Evolutionary conservation across 2,888 invertebrate species (phyloP).

Genomic region (Pachydiplax longipennis): DNA sequence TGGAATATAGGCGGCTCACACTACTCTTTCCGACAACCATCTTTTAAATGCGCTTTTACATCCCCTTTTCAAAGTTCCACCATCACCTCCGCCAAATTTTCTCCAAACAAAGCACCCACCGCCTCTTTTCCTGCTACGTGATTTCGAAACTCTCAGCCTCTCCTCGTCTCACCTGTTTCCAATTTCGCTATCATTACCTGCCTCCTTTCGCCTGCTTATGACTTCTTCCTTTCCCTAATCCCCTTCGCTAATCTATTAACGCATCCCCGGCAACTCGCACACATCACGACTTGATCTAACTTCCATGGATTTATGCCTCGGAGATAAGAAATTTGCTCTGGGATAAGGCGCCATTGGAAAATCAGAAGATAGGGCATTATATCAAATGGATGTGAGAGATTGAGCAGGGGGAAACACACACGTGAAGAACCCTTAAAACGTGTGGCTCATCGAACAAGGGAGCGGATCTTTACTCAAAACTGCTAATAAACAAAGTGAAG

Average conservation of each 20-base stretch:
- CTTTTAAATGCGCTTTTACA: too few relatives aligned
- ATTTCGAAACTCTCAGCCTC: not conserved
- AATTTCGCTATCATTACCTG: not conserved
- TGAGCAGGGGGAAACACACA: not conserved
- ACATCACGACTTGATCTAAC: not conserved
- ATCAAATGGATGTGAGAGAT: not conserved
- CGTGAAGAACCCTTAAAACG: not conserved
- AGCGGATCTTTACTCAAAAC: too few relatives aligned
- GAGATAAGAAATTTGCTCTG: not conserved
- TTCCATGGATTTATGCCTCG: not conserved
- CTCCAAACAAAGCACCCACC: not conserved
- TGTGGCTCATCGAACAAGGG: too few relatives aligned
- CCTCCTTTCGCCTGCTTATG: not conserved
- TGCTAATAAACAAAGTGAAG: too few relatives aligned
- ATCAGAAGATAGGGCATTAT: not conserved
- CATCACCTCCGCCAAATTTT: too few relatives aligned
- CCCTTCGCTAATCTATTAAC: not conserved
- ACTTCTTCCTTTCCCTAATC: not conserved
- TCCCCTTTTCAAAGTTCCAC: too few relatives aligned
- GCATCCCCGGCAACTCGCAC: not conserved
- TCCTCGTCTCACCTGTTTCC: not conserved
- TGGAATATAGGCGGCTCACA: too few relatives aligned
- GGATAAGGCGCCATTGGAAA: not conserved
- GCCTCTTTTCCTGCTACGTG: not conserved
- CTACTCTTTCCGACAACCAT: too few relatives aligned